phyloP scores from a whole-genome alignment of 2,113 vertebrate species.

The Podarcis muralis region DNA sequence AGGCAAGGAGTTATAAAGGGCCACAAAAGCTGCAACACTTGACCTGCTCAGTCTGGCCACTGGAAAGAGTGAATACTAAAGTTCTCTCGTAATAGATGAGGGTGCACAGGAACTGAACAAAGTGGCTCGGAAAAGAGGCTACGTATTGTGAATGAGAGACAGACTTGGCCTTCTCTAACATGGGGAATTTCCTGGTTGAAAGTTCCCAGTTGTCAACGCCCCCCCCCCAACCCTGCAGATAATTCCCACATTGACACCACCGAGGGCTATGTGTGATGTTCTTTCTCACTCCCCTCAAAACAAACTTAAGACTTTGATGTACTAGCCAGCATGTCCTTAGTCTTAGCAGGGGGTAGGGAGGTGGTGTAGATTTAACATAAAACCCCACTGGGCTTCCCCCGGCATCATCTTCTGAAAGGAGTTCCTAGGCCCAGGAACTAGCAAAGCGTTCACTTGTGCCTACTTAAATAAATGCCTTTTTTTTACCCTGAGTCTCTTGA shows the following conservation, averaged over 20 bases:
- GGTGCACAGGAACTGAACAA: no score
- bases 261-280: background rate
- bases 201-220: background rate
- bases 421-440: background rate
- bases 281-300: background rate
- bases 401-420: background rate
- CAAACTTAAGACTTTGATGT: background rate
- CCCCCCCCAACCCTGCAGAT: no score
- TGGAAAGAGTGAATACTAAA: no score
- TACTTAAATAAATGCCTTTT: background rate
- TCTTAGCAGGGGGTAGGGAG: background rate
- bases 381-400: background rate
- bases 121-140: background rate
- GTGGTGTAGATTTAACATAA: background rate
- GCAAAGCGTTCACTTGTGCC: background rate
- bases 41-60: background rate
- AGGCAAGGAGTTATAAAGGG: no score
- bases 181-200: background rate
- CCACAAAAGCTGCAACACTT: background rate
- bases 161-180: background rate
- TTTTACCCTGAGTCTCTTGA: constrained; percentile 96
- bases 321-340: background rate
- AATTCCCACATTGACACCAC: background rate
- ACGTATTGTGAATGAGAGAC: background rate
- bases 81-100: no score